Conservation (phyloP, 2,888 invertebrate species). For the Resseliella maxima region DNA sequence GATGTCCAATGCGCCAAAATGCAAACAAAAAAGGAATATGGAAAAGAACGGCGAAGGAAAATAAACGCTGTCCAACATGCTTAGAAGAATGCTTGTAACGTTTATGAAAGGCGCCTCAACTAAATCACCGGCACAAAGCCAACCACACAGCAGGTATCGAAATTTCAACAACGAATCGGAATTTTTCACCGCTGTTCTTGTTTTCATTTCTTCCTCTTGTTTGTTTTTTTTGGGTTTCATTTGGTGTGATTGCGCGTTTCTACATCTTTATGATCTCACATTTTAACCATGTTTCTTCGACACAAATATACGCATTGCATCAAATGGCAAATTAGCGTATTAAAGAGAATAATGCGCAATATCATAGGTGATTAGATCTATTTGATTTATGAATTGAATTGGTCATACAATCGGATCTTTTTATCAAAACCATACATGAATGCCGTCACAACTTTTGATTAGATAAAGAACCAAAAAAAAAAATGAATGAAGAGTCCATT, state of each 20-base stretch:
- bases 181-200: conserved; percentile 56
- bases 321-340: not conserved
- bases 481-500: no score
- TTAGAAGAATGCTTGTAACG: conserved; percentile 22
- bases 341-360: not conserved
- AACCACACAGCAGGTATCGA: conserved; percentile 69
- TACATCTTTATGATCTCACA: not conserved
- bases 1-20: not conserved
- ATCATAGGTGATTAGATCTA: no score
- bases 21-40: not conserved
- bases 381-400: no score
- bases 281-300: not conserved
- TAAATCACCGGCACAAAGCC: conserved; percentile 22
- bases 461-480: not conserved
- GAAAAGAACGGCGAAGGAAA: not conserved
- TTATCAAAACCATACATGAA: not conserved
- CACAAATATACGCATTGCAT: not conserved
- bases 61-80: not conserved
- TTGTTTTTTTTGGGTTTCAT: not conserved
- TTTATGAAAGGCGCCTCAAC: conserved; percentile 54
- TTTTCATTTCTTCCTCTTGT: not conserved
- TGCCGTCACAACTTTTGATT: not conserved
- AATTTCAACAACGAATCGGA: conserved; percentile 86
- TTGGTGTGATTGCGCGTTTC: not conserved
- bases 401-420: no score